A percentile compares a stretch with the other conserved stretches of the same genome.
phyloP scores from a whole-genome alignment of 2,888 invertebrate genomes.

The Panorpa germanica region DNA sequence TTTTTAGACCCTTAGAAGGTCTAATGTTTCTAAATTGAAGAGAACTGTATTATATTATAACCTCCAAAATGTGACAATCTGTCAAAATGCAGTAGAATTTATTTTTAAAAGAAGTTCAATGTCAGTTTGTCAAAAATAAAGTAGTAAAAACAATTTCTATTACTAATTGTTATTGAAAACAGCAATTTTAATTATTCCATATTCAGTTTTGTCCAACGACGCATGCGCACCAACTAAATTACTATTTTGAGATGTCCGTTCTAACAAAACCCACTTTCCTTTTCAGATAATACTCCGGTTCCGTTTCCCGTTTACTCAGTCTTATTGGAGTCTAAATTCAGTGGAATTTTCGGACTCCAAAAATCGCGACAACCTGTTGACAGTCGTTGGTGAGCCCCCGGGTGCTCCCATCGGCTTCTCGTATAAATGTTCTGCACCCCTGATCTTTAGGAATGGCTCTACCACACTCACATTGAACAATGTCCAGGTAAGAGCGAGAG shows the following conservation, averaged over 20 bases:
- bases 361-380: constrained; percentile 14
- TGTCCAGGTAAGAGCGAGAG: constrained; percentile 31
- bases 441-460: constrained; percentile 29
- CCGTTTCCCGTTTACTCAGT: constrained; percentile 29
- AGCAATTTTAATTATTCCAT: too few relatives aligned
- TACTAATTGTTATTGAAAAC: too few relatives aligned
- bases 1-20: too few relatives aligned
- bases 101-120: too few relatives aligned
- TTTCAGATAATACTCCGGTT: constrained; percentile 32
- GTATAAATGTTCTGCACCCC: constrained; percentile 30
- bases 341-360: constrained; percentile 31
- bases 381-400: constrained; percentile 20
- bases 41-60: too few relatives aligned
- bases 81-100: too few relatives aligned
- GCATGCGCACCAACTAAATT: too few relatives aligned
- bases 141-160: too few relatives aligned
- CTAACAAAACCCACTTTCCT: constrained; percentile 1
- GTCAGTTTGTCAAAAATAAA: too few relatives aligned
- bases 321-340: constrained; percentile 34
- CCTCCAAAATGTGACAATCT: too few relatives aligned
- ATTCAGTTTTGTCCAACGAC: too few relatives aligned
- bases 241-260: constrained; percentile 8
- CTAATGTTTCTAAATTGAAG: too few relatives aligned
- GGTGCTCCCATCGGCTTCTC: constrained; percentile 33
- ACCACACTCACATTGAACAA: constrained; percentile 29